Percentiles rank a stretch among this genome's conserved stretches.
Conservation (phyloP, 2,888 invertebrate species). For the Pollenia amentaria region DNA sequence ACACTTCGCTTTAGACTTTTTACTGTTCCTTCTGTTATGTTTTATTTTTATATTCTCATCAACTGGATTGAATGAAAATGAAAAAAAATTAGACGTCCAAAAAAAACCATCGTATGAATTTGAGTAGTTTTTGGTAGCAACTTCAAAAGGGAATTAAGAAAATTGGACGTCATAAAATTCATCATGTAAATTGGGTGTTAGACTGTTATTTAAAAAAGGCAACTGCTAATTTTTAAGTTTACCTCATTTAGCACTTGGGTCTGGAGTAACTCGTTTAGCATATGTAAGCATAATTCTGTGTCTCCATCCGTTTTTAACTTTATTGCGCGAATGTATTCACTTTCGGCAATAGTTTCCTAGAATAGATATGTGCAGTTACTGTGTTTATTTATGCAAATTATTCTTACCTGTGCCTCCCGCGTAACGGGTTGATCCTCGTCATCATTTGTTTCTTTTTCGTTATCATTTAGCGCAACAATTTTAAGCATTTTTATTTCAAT, state of each 20-base stretch:
- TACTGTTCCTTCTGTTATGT: too few species aligned
- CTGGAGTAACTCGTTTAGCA: slow-evolving; percentile 75
- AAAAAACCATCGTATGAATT: too few species aligned
- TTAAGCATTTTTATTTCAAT: slow-evolving; percentile 73
- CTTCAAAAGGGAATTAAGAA: too few species aligned
- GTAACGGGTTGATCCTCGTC: slow-evolving; percentile 74
- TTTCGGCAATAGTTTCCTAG: slow-evolving; percentile 78
- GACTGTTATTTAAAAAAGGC: too few species aligned
- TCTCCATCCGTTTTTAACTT: slow-evolving; percentile 76
- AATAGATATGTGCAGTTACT: background rate
- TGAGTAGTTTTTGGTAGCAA: too few species aligned
- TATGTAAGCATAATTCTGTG: slow-evolving; percentile 72
- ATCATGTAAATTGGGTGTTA: too few species aligned
- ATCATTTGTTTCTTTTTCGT: slow-evolving; percentile 71
- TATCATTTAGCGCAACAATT: slow-evolving; percentile 77
- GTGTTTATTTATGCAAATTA: too few species aligned
- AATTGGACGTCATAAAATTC: too few species aligned
- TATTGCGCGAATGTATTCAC: slow-evolving; percentile 77
- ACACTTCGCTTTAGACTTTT: too few species aligned
- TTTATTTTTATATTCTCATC: too few species aligned
- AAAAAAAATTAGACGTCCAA: too few species aligned
- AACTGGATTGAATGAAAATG: too few species aligned
- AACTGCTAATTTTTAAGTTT: background rate
- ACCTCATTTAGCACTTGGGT: slow-evolving; percentile 78
- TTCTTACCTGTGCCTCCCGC: slow-evolving; percentile 76